A percentile compares a stretch with the other conserved stretches of the same genome.
Evolutionary conservation across 2,113 vertebrate genomes (phyloP).

Genomic region (Pardalotus punctatus): DNA sequence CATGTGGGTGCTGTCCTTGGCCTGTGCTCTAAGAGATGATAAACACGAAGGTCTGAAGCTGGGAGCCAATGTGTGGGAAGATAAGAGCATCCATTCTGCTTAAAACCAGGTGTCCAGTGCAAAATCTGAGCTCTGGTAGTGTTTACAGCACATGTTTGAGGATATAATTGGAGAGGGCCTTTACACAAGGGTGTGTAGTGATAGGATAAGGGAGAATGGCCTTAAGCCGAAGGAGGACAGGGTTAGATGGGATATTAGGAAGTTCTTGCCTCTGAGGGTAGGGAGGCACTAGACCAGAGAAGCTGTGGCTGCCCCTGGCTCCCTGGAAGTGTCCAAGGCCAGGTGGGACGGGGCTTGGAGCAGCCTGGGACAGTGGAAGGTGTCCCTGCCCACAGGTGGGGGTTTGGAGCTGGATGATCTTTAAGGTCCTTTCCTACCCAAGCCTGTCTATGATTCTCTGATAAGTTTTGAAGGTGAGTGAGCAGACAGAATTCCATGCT

Average conservation of each 20-base stretch:
- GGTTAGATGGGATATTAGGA: background rate
- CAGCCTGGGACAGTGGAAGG: background rate
- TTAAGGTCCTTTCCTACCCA: background rate
- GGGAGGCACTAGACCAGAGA: background rate
- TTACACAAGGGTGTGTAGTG: background rate
- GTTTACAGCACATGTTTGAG: background rate
- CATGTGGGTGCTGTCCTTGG: background rate
- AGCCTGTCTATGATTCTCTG: background rate
- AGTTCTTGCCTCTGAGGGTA: background rate
- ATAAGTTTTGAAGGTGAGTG: background rate
- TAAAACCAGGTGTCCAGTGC: background rate
- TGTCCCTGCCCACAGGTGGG: background rate
- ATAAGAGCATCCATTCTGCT: background rate
- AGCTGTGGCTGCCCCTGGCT: background rate
- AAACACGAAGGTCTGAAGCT: background rate
- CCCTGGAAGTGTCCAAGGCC: background rate
- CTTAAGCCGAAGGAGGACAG: background rate
- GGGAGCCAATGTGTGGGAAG: background rate
- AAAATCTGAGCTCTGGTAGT: background rate
- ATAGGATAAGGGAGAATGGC: background rate
- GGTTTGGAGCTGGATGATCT: background rate
- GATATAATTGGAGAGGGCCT: background rate
- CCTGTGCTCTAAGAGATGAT: background rate
- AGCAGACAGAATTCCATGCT: background rate
- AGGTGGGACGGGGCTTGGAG: background rate